Evolutionary conservation across 2,888 invertebrate species (phyloP), one percentile per base, ranked within the genome.

Genomic region (Caenorhabditis becei): DNA sequence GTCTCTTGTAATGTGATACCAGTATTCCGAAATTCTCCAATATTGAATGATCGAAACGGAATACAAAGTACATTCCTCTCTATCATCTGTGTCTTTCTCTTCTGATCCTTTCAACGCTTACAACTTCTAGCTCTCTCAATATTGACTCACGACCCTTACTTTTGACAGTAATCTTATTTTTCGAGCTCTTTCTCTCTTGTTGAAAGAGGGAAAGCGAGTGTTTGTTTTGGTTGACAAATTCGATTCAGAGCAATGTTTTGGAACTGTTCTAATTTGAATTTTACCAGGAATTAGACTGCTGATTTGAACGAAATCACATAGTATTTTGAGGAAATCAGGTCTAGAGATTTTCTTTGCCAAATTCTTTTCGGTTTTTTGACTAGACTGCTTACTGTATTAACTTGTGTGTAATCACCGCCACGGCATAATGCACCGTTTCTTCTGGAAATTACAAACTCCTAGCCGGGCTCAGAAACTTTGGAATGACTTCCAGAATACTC

Each of bases 61-160:
- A 69, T 69, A 53, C 59, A 54, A 72, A 79, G 71, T 67, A 72
- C 71, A 70, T 78, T 16, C 14, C 41, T 41, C 41, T 41, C 41
- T 41, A 5, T 41, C 41, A 32, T 14, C 41, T 41, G 2, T 16
- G 3, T 11, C 41, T 41, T 41, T 41, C 16, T 41, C 41, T 41
- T 16, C 16, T 16, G 8, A 41, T 14, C 41, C 16, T 14, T 47
- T 62, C 18, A 59, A 59, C 16, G 26, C 58, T 28, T 37, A 23
- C 35, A 58, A 49, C 56, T 47, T 58, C 35, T 24, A 32, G 37
- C 26, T 14, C n/a, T n/a, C n/a, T n/a, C 10, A 47, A 18, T 77
- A 47, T 77, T 77, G 28, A 51, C 75, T 54, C 75, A 67, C 78
- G 65, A 61, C 59, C 63, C 63, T 65, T 70, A 56, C 70, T 71